phyloP scores from a whole-genome alignment of 35 echinoderm and acorn worm genomes.

The Hemicentrotus pulcherrimus region DNA sequence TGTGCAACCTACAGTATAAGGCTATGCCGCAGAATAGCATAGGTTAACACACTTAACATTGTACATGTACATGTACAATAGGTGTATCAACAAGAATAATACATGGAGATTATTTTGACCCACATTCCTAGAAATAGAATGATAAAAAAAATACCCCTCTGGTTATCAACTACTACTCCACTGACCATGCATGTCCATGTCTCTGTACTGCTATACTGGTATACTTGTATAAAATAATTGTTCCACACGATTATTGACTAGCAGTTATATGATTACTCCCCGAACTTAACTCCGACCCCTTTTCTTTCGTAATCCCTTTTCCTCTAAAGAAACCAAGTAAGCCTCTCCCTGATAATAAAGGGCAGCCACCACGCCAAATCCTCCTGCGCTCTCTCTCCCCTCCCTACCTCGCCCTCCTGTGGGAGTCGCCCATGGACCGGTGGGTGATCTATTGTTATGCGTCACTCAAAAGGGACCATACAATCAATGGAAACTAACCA shows the following conservation, averaged over 20 bases:
- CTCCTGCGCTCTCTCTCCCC: not conserved
- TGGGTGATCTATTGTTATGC: not conserved
- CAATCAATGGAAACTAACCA: conserved; percentile 3
- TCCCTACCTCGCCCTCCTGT: not conserved
- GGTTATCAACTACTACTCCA: no score
- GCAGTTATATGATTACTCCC: not conserved
- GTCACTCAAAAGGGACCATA: not conserved
- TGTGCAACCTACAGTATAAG: no score
- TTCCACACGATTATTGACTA: not conserved
- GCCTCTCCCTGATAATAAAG: not conserved
- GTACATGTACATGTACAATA: no score
- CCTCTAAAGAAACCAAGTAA: not conserved
- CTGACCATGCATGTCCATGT: no score
- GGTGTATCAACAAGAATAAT: no score
- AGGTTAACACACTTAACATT: no score
- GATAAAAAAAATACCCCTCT: no score
- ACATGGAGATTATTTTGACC: no score
- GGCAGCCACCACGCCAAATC: not conserved
- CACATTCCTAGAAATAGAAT: no score
- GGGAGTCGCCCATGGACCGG: not conserved
- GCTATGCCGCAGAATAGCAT: no score
- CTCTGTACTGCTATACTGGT: no score
- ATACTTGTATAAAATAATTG: no score
- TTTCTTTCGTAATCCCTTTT: not conserved
- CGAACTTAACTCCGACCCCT: not conserved